These are phyloP conservation scores for Nycticryphes semicollaris DNA, from an alignment of 2,113 vertebrate genomes.

Conservation along the genomic window DNA sequence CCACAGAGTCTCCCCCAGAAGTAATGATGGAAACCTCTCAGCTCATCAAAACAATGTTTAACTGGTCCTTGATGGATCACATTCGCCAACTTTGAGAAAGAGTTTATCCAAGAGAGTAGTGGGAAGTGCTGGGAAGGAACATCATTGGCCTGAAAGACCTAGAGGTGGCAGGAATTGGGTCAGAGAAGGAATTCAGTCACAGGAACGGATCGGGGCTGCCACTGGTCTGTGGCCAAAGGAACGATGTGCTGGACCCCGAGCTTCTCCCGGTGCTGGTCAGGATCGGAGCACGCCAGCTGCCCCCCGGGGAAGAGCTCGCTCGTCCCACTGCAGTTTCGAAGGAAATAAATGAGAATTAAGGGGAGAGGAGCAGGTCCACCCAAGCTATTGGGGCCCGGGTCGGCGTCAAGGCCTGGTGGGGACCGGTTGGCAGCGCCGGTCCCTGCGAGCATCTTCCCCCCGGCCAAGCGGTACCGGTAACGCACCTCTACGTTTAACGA, in stretches of 20 bases:
- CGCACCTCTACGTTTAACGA: neutral
- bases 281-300: neutral
- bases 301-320: neutral
- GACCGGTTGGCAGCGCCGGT: neutral
- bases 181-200: neutral
- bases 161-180: neutral
- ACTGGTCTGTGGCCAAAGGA: neutral
- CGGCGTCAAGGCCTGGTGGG: neutral
- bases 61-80: fast-evolving
- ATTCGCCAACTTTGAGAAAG: neutral
- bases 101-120: neutral
- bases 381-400: too few relatives aligned
- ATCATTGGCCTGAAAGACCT: neutral
- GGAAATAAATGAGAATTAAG: neutral
- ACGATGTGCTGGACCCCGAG: fast-evolving
- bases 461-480: neutral
- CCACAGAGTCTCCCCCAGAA: neutral
- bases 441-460: neutral
- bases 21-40: neutral
- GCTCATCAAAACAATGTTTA: fast-evolving
- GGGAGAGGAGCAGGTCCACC: neutral
- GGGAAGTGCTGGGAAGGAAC: neutral
- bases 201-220: neutral
- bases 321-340: fast-evolving
- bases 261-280: neutral